Conservation (phyloP, 1,140 invertebrate genomes). For the Achroia grisella region DNA sequence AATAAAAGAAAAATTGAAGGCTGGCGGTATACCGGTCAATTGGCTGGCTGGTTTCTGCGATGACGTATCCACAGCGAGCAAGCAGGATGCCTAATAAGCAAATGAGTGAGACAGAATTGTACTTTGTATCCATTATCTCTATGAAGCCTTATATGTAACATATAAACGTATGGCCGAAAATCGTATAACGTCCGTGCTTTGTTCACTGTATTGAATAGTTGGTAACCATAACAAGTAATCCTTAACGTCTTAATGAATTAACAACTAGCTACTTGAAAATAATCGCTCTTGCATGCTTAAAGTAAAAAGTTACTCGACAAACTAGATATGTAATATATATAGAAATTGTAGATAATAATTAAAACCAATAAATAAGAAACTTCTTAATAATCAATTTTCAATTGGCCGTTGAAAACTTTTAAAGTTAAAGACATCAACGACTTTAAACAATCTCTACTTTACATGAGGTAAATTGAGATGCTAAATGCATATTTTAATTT, state of each 20-base stretch:
- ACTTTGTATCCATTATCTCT: constrained; percentile 54
- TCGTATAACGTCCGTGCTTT: constrained; percentile 61
- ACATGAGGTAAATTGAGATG: no score
- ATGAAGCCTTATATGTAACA: constrained; percentile 62
- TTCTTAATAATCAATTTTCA: no score
- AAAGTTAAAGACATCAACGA: constrained; percentile 27
- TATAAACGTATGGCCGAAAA: constrained; percentile 65
- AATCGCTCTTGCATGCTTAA: no score
- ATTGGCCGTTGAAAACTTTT: neutral
- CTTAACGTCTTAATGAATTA: no score
- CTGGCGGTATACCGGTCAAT: constrained; percentile 71
- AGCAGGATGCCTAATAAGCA: constrained; percentile 25
- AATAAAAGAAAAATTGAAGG: constrained; percentile 73
- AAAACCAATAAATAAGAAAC: no score
- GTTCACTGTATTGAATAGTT: constrained; percentile 39
- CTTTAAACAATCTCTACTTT: no score
- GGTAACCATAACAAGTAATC: constrained; percentile 38
- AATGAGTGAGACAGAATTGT: constrained; percentile 26
- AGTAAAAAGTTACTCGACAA: no score
- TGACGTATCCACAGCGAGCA: constrained; percentile 54
- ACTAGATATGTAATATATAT: no score
- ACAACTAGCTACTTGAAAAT: no score
- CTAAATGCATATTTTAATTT: no score
- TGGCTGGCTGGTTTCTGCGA: constrained; percentile 68
- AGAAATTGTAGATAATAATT: no score